Evolutionary conservation across 2,888 invertebrate species (phyloP).

Genomic region (Chymomyza procnemis): DNA sequence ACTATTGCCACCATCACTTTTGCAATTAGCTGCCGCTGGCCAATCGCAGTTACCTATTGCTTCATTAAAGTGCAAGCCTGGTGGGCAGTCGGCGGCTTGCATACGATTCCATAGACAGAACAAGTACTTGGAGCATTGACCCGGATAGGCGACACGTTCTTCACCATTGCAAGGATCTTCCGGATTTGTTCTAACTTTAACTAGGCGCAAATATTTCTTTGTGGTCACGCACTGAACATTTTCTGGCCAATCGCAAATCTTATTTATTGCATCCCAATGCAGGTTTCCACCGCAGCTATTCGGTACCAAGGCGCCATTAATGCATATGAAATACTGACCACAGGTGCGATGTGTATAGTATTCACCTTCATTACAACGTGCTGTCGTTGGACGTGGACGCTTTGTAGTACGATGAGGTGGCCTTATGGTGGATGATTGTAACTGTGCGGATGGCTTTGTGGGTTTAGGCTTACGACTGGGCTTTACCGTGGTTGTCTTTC

Average conservation of each 20-base stretch:
- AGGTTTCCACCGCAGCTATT: constrained; percentile 88
- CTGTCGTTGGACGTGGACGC: constrained; percentile 45
- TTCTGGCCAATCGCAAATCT: constrained; percentile 87
- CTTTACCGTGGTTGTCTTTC: constrained; percentile 31
- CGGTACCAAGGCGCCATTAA: constrained; percentile 84
- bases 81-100: constrained; percentile 85
- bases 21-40: constrained; percentile 84
- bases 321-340: constrained; percentile 87
- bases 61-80: constrained; percentile 87
- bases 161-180: constrained; percentile 82
- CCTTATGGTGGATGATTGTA: constrained; percentile 33
- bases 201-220: constrained; percentile 70
- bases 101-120: constrained; percentile 89
- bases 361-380: constrained; percentile 83
- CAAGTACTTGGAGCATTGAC: constrained; percentile 86
- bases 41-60: constrained; percentile 85
- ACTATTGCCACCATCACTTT: constrained; percentile 34
- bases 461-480: constrained; percentile 41
- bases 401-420: constrained; percentile 51
- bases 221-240: constrained; percentile 82
- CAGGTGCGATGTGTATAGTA: constrained; percentile 88
- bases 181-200: constrained; percentile 68
- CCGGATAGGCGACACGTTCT: constrained; percentile 83
- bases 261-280: constrained; percentile 84
- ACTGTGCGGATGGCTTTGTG: constrained; percentile 21